phyloP scores from a whole-genome alignment of 2,797 vertebrate genomes.

The Cyprinella venusta region DNA sequence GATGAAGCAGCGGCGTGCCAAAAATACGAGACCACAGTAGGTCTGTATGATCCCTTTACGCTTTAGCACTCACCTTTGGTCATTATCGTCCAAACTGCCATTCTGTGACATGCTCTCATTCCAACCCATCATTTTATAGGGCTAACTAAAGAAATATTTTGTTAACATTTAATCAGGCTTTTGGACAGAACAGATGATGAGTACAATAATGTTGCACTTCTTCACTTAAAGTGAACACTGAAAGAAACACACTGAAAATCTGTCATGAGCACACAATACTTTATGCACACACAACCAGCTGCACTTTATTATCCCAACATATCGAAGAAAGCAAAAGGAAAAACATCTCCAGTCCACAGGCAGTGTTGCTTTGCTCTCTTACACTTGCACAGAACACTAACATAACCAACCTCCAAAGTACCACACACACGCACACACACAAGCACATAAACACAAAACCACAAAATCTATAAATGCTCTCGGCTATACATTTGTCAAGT shows the following conservation, averaged over 20 bases:
- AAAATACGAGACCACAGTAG: slow-evolving; percentile 15
- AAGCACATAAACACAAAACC: slow-evolving; percentile 44
- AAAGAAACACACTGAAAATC: slow-evolving; percentile 23
- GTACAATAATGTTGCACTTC: not conserved
- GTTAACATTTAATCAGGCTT: slow-evolving; percentile 31
- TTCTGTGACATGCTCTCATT: slow-evolving; percentile 2
- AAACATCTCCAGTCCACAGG: slow-evolving; percentile 59
- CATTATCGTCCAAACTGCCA: not conserved
- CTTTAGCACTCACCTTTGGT: slow-evolving; percentile 30
- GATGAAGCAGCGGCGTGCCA: not conserved
- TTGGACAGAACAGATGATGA: not conserved
- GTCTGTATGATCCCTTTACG: not conserved
- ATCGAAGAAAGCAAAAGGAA: slow-evolving; percentile 61
- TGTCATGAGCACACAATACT: slow-evolving; percentile 20
- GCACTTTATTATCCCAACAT: slow-evolving; percentile 67
- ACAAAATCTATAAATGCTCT: slow-evolving; percentile 56
- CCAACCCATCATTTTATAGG: slow-evolving; percentile 10
- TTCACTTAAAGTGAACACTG: slow-evolving; percentile 6
- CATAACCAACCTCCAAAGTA: slow-evolving; percentile 35
- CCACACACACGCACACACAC: slow-evolving; percentile 46
- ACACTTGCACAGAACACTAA: slow-evolving; percentile 41
- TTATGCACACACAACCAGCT: slow-evolving; percentile 22
- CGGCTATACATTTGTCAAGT: slow-evolving; percentile 45
- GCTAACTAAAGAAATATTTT: not conserved
- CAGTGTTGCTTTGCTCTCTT: slow-evolving; percentile 63